phyloP scores from a whole-genome alignment of 92 coral and sea anemone species.

The Epizoanthus scotinus region DNA sequence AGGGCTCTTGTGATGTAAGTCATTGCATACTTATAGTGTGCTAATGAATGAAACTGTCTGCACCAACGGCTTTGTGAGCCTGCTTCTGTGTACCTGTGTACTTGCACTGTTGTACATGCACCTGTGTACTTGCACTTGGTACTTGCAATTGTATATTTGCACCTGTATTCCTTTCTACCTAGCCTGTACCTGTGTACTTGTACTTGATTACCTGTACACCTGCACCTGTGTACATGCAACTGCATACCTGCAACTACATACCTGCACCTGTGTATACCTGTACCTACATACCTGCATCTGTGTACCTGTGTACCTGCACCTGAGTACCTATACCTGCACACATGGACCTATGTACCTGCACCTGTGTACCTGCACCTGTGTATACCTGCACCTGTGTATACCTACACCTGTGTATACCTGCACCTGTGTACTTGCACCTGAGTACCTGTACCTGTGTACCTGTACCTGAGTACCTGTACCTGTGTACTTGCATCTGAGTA shows the following conservation, averaged over 20 bases:
- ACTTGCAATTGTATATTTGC: background rate
- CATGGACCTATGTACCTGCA: too few relatives aligned
- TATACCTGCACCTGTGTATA: background rate
- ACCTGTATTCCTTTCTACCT: background rate
- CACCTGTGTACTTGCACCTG: background rate
- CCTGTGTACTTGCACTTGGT: background rate
- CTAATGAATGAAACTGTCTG: background rate
- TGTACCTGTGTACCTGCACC: too few relatives aligned
- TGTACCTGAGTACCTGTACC: too few relatives aligned
- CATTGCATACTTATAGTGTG: background rate
- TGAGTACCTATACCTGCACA: background rate
- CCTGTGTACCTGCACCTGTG: background rate
- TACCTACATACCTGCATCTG: background rate
- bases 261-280: background rate
- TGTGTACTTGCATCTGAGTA: background rate
- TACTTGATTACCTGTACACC: background rate
- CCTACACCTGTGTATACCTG: background rate
- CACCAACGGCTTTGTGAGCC: too few relatives aligned
- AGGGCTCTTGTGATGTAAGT: background rate
- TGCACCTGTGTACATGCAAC: background rate
- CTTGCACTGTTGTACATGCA: too few relatives aligned
- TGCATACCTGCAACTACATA: background rate
- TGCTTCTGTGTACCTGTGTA: background rate
- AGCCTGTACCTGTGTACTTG: background rate
- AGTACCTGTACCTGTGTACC: too few relatives aligned